These are phyloP conservation scores for Drosophila pandora DNA, from an alignment of 1,140 invertebrate species.

Conservation along the genomic window DNA sequence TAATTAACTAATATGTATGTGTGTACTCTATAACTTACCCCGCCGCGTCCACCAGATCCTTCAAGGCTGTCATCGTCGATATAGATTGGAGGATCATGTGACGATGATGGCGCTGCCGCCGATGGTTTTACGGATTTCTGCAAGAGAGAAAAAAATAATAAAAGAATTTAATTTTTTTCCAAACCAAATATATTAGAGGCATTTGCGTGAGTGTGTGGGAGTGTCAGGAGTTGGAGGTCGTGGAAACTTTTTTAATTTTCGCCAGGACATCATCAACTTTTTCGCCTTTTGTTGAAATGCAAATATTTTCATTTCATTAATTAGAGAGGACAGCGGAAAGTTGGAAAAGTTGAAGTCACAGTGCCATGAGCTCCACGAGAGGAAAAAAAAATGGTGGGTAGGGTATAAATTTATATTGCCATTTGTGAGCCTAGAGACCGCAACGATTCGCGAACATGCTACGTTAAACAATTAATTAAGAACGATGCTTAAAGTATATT, in stretches of 20 bases:
- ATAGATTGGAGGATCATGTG: slow-evolving; percentile 83
- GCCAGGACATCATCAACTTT: slow-evolving; percentile 29
- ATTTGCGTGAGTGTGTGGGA: neutral
- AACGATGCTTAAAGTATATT: slow-evolving; percentile 54
- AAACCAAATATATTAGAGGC: slow-evolving; percentile 9
- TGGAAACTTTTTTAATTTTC: slow-evolving; percentile 73
- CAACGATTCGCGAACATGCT: slow-evolving; percentile 41
- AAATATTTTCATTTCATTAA: slow-evolving; percentile 77
- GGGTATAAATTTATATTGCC: slow-evolving; percentile 4
- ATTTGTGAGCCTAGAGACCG: slow-evolving; percentile 38
- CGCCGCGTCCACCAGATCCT: slow-evolving; percentile 84
- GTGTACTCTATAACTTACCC: slow-evolving; percentile 24
- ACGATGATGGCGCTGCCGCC: slow-evolving; percentile 37
- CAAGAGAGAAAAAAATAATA: slow-evolving; percentile 43
- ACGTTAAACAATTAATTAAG: slow-evolving; percentile 69
- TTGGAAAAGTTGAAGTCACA: slow-evolving; percentile 5
- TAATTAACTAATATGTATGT: slow-evolving; percentile 22
- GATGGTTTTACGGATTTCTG: slow-evolving; percentile 77
- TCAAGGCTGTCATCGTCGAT: slow-evolving; percentile 84
- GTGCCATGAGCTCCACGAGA: neutral
- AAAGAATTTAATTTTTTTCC: slow-evolving; percentile 3
- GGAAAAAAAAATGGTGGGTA: no score
- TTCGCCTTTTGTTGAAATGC: slow-evolving; percentile 43
- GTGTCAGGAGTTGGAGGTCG: neutral
- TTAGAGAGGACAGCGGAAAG: slow-evolving; percentile 41